Evolutionary conservation across 2,888 invertebrate genomes (phyloP).

Genomic region (Abrostola triplasia): DNA sequence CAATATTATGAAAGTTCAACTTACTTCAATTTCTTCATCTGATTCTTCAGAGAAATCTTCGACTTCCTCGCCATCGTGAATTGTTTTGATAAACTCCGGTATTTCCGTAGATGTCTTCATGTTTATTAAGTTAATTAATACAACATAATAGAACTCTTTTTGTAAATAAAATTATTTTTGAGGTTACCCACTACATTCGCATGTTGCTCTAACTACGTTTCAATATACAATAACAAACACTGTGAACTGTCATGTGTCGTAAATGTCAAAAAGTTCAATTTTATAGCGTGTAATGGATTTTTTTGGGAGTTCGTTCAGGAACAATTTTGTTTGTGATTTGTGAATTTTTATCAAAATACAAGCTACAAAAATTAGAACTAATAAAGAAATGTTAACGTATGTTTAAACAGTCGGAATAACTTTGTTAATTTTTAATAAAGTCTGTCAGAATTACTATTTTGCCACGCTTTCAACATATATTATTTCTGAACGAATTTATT

Average conservation of each 20-base stretch:
- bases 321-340: no score
- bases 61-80: slow-evolving; percentile 94
- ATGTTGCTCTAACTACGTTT: slow-evolving; percentile 50
- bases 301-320: no score
- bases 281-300: not conserved
- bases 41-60: slow-evolving; percentile 94
- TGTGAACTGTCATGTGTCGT: not conserved
- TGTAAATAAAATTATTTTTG: slow-evolving; percentile 50
- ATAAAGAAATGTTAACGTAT: no score
- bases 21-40: slow-evolving; percentile 93
- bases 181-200: slow-evolving; percentile 73
- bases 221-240: slow-evolving; percentile 9
- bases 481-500: not conserved
- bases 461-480: not conserved
- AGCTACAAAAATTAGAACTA: no score
- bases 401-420: no score
- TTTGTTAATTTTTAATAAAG: no score
- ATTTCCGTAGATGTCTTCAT: slow-evolving; percentile 70
- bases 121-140: slow-evolving; percentile 39
- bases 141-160: slow-evolving; percentile 36
- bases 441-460: no score
- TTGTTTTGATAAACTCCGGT: slow-evolving; percentile 93
- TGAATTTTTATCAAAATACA: no score
- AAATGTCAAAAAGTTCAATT: not conserved
- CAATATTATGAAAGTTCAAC: not conserved